Conservation (phyloP, 2,797 vertebrate genomes). For the Euthynnus affinis region DNA sequence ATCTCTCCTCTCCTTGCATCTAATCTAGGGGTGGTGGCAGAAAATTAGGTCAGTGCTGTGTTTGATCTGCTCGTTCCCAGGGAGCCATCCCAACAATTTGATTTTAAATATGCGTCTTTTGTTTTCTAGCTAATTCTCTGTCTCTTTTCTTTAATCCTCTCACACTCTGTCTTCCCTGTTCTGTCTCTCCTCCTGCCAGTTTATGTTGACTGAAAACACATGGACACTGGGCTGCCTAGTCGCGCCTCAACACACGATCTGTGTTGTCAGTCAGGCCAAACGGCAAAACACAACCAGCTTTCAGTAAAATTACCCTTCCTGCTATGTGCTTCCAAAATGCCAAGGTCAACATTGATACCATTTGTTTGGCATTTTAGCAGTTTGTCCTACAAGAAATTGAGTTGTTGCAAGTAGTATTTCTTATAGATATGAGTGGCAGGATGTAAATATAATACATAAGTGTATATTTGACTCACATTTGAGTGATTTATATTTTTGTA, state of each 20-base stretch:
- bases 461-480: background rate
- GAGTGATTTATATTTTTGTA: background rate
- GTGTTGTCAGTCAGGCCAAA: conserved; percentile 44
- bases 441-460: background rate
- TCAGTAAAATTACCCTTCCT: conserved; percentile 29
- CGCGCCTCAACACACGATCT: conserved; percentile 44
- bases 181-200: conserved; percentile 39
- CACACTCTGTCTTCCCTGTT: conserved; percentile 30
- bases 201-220: conserved; percentile 68
- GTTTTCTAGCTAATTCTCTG: conserved; percentile 40
- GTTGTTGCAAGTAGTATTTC: conserved; percentile 20
- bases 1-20: conserved; percentile 17
- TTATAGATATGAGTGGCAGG: conserved; percentile 5
- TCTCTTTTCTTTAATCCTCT: conserved; percentile 25
- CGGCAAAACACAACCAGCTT: conserved; percentile 46
- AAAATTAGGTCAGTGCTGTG: conserved; percentile 57
- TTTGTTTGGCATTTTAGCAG: conserved; percentile 40
- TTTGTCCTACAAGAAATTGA: conserved; percentile 28
- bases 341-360: background rate
- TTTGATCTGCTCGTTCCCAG: conserved; percentile 54
- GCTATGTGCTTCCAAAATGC: conserved; percentile 19
- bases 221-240: conserved; percentile 59
- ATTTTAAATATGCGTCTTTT: conserved; percentile 47
- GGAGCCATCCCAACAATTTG: conserved; percentile 39
- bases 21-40: conserved; percentile 11